Base-by-base conservation (phyloP, 92 coral and sea anemone species). In the Porites lobata region DNA sequence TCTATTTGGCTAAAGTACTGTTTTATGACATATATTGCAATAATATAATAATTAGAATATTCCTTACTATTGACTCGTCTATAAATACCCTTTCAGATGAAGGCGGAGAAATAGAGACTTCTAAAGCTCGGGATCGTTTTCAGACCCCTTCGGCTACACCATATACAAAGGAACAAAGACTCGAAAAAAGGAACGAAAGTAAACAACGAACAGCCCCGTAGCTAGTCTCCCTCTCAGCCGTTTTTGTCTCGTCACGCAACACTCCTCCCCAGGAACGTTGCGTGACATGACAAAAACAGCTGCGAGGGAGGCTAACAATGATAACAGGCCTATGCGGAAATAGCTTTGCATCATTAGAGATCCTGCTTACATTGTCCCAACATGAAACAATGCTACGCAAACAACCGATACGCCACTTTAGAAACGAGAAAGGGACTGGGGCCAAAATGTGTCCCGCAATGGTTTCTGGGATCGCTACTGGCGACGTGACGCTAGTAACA, bases 61-160 rank as follows among this genome's bases (percentile, higher is more conserved):
- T 62, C 9, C 7, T 62, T 20, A 62, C 17, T 62, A 62, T 15
- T 7, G 66, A 62, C 66, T 62, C n/a, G 21, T 62, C n/a, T 62
- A 72, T 72, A 72, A 72, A 72, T 72, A 72, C 17, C 76, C 57
- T 62, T 78, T n/a, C 70, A 61, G 10, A 24, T 13, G 61, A 13
- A 52, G 10, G n/a, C n/a, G 24, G 72, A 63, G 83, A 19, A 9
- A 71, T 64, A 43, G 58, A 63, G 7, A 26, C 78, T 24, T 66
- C 22, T 7, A 53, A 15, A 38, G 47, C 47, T 2, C 47, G 6
- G 47, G 66, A 32, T 66, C 59, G 58, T 64, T n/a, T 52, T 72
- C 83, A 64, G 69, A 17, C 38, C 50, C 63, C 21, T 29, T 9
- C 15, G 3, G 6, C 29, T 38, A 22, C 9, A 1, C 47, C 51